Evolutionary conservation across 2,888 invertebrate species (phyloP).

Genomic region (Strigamia maritima): DNA sequence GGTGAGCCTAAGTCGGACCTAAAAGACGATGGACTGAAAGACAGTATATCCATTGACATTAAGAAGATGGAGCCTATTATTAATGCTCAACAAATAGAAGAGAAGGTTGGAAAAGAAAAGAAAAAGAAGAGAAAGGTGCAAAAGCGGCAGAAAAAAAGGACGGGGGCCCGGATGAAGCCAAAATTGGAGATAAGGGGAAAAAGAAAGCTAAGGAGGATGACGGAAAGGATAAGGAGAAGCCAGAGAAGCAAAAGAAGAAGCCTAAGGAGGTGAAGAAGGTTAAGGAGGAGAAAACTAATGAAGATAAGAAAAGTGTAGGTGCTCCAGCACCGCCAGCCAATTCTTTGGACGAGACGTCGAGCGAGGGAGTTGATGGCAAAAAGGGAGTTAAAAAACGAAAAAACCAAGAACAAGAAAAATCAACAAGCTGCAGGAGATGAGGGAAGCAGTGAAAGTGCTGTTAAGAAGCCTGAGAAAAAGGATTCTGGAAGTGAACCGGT

Average conservation of each 20-base stretch:
- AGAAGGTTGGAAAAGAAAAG: too few species aligned
- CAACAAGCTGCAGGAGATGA: not conserved
- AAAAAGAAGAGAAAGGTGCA: too few species aligned
- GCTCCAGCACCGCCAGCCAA: not conserved
- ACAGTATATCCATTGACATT: too few species aligned
- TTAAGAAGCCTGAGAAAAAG: not conserved
- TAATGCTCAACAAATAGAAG: too few species aligned
- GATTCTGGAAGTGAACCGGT: not conserved
- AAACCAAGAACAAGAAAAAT: slow-evolving; percentile 35
- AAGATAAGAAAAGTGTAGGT: not conserved
- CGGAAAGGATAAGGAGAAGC: not conserved
- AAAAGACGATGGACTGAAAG: not conserved
- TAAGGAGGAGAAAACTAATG: not conserved
- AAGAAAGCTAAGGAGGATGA: not conserved
- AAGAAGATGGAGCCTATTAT: too few species aligned
- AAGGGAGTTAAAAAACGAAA: slow-evolving; percentile 19
- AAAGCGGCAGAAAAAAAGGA: too few species aligned
- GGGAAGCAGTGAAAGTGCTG: not conserved
- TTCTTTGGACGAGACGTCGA: not conserved
- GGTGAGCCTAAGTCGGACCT: not conserved
- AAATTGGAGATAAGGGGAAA: not conserved
- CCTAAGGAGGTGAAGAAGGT: not conserved
- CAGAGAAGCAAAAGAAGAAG: not conserved
- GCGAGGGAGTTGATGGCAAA: not conserved
- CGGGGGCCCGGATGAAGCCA: not conserved